Conservation (phyloP, 2,888 invertebrate species). For the Hirtodrosophila alboralis region DNA sequence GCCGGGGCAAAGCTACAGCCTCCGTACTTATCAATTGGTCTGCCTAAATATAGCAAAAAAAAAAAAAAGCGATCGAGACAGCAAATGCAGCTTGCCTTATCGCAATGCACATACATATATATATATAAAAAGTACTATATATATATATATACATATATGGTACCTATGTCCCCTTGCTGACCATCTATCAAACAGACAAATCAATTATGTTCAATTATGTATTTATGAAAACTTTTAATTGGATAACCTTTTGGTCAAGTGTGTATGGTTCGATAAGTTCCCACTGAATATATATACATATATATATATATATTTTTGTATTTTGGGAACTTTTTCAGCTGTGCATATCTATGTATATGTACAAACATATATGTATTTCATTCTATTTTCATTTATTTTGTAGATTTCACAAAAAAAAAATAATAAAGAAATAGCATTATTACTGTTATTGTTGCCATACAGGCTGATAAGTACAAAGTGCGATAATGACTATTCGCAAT, state of each 20-base stretch:
- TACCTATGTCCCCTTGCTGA: slow-evolving; percentile 23
- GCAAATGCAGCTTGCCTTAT: slow-evolving; percentile 44
- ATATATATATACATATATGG: slow-evolving; percentile 7
- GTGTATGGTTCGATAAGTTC: slow-evolving; percentile 44
- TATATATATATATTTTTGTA: no score
- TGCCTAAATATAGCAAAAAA: slow-evolving; percentile 51
- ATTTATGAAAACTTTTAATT: slow-evolving; percentile 41
- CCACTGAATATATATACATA: slow-evolving; percentile 30
- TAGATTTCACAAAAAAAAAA: neutral
- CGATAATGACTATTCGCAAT: slow-evolving; percentile 40
- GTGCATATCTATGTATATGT: slow-evolving; percentile 18
- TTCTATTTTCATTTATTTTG: slow-evolving; percentile 9
- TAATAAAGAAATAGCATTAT: neutral
- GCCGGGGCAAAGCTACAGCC: slow-evolving; percentile 23
- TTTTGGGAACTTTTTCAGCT: slow-evolving; percentile 42
- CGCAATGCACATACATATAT: slow-evolving; percentile 26
- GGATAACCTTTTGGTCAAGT: slow-evolving; percentile 50
- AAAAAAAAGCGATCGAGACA: slow-evolving; percentile 26
- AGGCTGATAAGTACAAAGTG: slow-evolving; percentile 37
- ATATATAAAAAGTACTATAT: neutral
- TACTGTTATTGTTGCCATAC: slow-evolving; percentile 28
- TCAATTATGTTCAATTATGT: slow-evolving; percentile 71
- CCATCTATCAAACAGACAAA: slow-evolving; percentile 55
- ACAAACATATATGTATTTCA: neutral
- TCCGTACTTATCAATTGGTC: slow-evolving; percentile 65